A percentile compares a stretch with the other conserved stretches of the same genome.
phyloP scores from a whole-genome alignment of 2,113 vertebrate species.

The Capricornis sumatraensis region DNA sequence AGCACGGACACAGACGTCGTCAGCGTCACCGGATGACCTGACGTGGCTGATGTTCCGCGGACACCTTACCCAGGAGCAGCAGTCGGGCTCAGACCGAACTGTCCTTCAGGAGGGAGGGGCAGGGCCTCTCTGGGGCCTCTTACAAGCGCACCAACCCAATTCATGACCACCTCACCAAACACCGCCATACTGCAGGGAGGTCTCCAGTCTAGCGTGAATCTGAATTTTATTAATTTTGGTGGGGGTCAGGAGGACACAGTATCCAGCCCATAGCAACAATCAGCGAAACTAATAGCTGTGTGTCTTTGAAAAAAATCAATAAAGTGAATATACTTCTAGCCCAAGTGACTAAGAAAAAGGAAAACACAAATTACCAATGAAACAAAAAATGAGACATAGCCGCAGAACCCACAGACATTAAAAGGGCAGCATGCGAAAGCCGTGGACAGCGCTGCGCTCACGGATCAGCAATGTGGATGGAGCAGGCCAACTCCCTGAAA shows the following conservation, averaged over 20 bases:
- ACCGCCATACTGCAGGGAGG: too few relatives aligned
- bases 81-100: neutral
- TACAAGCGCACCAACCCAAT: too few relatives aligned
- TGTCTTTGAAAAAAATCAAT: neutral
- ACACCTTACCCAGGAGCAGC: neutral
- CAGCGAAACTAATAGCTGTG: neutral
- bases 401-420: neutral
- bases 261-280: neutral
- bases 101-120: neutral
- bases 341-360: neutral
- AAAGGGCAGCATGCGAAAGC: neutral
- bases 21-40: rapidly evolving
- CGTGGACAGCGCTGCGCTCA: neutral
- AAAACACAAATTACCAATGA: neutral
- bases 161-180: neutral
- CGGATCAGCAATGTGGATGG: rapidly evolving
- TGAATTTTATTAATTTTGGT: neutral
- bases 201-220: neutral
- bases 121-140: neutral
- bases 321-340: neutral
- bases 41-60: rapidly evolving
- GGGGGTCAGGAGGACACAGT: neutral
- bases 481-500: neutral
- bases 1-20: neutral
- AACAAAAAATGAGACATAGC: neutral